Base-by-base conservation (phyloP, 2,888 invertebrate species). In the Temnothorax ravouxi region DNA sequence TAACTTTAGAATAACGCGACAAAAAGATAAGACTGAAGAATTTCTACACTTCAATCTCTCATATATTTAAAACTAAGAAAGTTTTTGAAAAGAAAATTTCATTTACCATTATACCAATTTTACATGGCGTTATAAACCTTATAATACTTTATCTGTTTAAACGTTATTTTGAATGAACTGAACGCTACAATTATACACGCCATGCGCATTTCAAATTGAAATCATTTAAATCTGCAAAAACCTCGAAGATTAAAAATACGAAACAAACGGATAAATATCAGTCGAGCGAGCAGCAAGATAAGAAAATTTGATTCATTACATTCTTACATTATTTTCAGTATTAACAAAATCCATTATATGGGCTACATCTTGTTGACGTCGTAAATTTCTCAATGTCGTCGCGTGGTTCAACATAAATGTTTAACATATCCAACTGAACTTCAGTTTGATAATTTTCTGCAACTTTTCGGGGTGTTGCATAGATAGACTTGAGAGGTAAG, bases 401-500 rank as follows among this genome's bases (percentile, higher is more conserved):
- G 38, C 25, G 11, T 21, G 15, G 11, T 54, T 34, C 47, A 25
- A 13, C 13, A 47, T 41, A 61, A 80, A 34, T 50, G 18, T 72
- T 77, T 54, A 72, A 72, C 47, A 59, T 69, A 59, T 71, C 34
- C 56, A 59, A 18, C 18, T 13, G 18, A 79, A 80, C 29, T 44
- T 4, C 44, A 80, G 47, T 72, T 72, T 72, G 59, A 69, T 75
- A 75, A 82, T 67, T 69, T 71, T 84, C 74, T 74, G 71, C 62
- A 84, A 72, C 69, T 67, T 67, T 29, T 56, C 52, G 83, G 72
- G 81, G 75, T 50, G 56, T 29, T 62, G 85, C 74, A 81, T 50
- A 67, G 82, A 66, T 69, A 52, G 34, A 67, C 34, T 21, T 44
- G 61, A 29, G 29, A 29, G 29, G 21, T 67, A 66, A 79, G 79